Evolutionary conservation across 2,888 invertebrate genomes (phyloP).

Genomic region (Lithophane socia): DNA sequence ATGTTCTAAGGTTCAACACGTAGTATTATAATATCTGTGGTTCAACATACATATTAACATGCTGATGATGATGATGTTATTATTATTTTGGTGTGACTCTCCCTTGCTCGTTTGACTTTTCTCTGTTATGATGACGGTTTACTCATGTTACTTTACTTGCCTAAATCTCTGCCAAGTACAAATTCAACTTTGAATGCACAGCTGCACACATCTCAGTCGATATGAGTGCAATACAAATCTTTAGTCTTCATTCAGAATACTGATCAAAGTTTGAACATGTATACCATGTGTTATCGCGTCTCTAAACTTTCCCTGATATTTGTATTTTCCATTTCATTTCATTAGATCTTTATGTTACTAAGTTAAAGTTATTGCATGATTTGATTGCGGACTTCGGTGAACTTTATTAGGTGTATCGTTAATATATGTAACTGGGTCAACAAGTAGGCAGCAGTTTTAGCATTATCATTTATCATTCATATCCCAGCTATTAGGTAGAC

Average conservation of each 20-base stretch:
- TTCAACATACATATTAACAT: slow-evolving; percentile 2
- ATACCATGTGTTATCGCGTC: slow-evolving; percentile 60
- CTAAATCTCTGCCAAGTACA: slow-evolving; percentile 27
- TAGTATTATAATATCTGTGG: too few relatives aligned
- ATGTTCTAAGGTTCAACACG: neutral
- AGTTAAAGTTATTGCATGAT: slow-evolving; percentile 16
- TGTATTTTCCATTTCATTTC: slow-evolving; percentile 57
- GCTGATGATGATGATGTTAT: too few relatives aligned
- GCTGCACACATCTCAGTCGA: slow-evolving; percentile 30
- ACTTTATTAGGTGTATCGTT: slow-evolving; percentile 29
- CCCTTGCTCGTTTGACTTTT: neutral
- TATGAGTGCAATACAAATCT: slow-evolving; percentile 65
- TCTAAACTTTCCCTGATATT: slow-evolving; percentile 70
- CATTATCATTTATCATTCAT: slow-evolving; percentile 51
- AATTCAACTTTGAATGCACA: slow-evolving; percentile 31
- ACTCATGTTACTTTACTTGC: neutral
- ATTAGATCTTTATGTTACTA: slow-evolving; percentile 7
- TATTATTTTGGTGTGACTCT: neutral
- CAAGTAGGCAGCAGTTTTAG: slow-evolving; percentile 45
- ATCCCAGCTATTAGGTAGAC: slow-evolving; percentile 39
- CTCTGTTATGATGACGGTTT: neutral
- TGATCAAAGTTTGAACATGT: slow-evolving; percentile 56
- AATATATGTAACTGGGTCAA: slow-evolving; percentile 61
- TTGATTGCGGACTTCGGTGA: slow-evolving; percentile 18
- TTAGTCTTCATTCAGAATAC: slow-evolving; percentile 65